phyloP scores from a whole-genome alignment of 1,140 invertebrate genomes.

The Aphelenchoides fujianensis region DNA sequence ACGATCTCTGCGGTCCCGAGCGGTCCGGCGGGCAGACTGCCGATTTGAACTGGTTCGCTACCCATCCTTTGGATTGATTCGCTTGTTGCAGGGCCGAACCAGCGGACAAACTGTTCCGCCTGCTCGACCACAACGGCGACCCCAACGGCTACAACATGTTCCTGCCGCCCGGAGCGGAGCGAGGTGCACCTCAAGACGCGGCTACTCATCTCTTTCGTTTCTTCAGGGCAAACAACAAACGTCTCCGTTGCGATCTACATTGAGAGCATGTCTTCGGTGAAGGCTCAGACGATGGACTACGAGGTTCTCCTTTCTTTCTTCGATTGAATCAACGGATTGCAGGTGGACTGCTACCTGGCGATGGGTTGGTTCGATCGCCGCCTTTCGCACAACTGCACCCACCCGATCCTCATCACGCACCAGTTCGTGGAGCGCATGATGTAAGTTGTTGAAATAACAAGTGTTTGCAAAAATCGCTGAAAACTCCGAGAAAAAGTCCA shows the following conservation, averaged over 20 bases:
- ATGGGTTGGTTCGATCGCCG: conserved; percentile 62
- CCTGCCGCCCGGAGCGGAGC: conserved; percentile 54
- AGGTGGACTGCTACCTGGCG: conserved; percentile 61
- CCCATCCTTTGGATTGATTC: too few relatives aligned
- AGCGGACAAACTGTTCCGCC: conserved; percentile 51
- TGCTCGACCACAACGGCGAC: conserved; percentile 39
- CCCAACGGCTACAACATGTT: conserved; percentile 61
- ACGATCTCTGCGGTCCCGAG: conserved; percentile 40
- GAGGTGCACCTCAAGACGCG: conserved; percentile 44
- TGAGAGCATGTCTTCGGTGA: conserved; percentile 62
- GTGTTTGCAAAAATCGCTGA: too few relatives aligned
- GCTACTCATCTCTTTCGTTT: too few relatives aligned
- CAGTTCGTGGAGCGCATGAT: conserved; percentile 46
- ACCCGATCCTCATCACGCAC: conserved; percentile 59
- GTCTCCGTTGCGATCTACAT: conserved; percentile 59
- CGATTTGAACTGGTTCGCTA: conserved; percentile 43
- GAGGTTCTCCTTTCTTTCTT: conserved; percentile 25
- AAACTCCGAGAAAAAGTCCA: too few relatives aligned
- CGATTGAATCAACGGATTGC: conserved; percentile 51
- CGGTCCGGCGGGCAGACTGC: conserved; percentile 31
- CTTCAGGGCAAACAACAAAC: conserved; percentile 52
- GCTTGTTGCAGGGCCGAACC: conserved; percentile 58
- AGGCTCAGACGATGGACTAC: conserved; percentile 59
- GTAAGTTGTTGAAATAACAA: too few relatives aligned
- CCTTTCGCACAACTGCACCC: conserved; percentile 58